Evolutionary conservation across 2,113 vertebrate species (phyloP).

Genomic region (Orthonyx spaldingii): DNA sequence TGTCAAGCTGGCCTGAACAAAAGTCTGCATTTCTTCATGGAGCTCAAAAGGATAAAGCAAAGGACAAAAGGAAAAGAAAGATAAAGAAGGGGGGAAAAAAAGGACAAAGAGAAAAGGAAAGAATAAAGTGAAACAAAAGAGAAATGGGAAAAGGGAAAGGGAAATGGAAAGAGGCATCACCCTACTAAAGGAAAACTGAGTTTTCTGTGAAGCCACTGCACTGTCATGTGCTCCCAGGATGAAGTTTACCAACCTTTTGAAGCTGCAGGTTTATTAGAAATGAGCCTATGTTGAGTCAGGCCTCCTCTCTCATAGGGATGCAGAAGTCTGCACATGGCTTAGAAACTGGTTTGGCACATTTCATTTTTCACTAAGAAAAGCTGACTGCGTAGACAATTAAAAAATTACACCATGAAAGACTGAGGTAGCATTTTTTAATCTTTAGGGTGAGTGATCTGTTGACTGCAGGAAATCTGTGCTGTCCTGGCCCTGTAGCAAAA

Average conservation of each 20-base stretch:
- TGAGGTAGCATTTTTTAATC: neutral
- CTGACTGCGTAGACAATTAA: neutral
- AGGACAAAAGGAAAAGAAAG: neutral
- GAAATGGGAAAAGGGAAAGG: no score
- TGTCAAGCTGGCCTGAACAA: neutral
- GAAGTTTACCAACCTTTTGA: neutral
- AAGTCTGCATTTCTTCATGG: neutral
- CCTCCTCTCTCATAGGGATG: neutral
- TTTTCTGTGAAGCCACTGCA: neutral
- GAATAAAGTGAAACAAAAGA: neutral
- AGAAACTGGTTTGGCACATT: neutral
- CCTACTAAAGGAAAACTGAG: neutral
- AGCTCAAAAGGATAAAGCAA: neutral
- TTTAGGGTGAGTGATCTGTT: neutral
- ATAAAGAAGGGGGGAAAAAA: no score
- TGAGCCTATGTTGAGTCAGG: neutral
- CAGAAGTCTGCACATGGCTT: neutral
- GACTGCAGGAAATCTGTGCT: neutral
- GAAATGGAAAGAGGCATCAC: neutral
- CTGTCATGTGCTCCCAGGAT: neutral
- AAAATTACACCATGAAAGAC: neutral
- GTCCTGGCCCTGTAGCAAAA: neutral
- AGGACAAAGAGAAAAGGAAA: accelerated
- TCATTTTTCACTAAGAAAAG: neutral
- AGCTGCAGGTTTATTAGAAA: neutral